phyloP scores from a whole-genome alignment of 2,797 vertebrate species.

The Alcedo atthis region DNA sequence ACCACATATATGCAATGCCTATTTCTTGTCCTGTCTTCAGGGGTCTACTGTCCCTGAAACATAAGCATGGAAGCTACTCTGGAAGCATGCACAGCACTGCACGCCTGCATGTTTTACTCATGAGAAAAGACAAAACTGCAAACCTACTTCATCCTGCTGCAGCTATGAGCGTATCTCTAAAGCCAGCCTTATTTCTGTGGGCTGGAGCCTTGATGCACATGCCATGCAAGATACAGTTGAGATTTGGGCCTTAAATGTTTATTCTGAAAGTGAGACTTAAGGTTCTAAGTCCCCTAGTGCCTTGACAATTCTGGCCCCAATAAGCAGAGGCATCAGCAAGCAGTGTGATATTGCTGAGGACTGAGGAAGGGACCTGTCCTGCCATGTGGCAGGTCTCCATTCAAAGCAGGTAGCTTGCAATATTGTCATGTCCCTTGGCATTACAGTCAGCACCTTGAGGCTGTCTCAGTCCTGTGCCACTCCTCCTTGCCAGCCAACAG shows the following conservation, averaged over 20 bases:
- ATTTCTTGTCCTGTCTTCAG: not conserved
- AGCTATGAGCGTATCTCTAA: not conserved
- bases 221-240: not conserved
- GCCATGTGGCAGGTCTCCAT: not conserved
- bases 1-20: not conserved
- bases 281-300: not conserved
- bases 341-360: accelerated
- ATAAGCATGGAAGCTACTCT: not conserved
- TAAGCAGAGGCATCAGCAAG: not conserved
- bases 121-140: not conserved
- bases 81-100: not conserved
- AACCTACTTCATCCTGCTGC: not conserved
- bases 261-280: not conserved
- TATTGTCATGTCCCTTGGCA: not conserved
- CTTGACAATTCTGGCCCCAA: not conserved
- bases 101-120: not conserved
- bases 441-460: not conserved
- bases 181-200: not conserved
- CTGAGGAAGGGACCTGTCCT: not conserved
- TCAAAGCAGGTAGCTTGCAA: not conserved
- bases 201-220: not conserved
- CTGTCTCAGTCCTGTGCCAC: not conserved
- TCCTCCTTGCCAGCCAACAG: not conserved
- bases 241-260: not conserved
- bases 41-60: not conserved